Conservation (phyloP, 2,888 invertebrate species). For the Habrosyne pyritoides region DNA sequence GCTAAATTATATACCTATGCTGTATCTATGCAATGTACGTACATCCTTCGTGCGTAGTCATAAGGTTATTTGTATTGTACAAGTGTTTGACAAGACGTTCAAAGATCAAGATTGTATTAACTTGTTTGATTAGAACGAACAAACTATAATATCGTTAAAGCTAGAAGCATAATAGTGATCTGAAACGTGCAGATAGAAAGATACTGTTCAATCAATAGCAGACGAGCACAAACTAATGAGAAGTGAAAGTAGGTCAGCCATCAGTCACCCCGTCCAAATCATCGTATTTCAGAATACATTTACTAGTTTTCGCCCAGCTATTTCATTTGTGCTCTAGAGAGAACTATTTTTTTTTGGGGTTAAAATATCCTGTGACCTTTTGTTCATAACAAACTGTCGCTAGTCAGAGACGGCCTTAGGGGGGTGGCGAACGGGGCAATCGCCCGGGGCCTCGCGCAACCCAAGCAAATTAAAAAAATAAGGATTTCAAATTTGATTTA, state of each 20-base stretch:
- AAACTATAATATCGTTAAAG: too few relatives aligned
- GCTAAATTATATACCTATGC: not conserved
- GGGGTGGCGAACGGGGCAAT: too few relatives aligned
- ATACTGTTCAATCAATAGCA: not conserved
- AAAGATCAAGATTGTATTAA: not conserved
- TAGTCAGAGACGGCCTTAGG: too few relatives aligned
- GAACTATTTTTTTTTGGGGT: not conserved
- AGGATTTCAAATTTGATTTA: too few relatives aligned
- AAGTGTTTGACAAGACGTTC: not conserved
- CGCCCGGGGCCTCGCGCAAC: too few relatives aligned
- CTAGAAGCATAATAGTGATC: too few relatives aligned
- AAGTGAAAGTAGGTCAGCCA: constrained; percentile 1
- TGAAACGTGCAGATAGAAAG: too few relatives aligned
- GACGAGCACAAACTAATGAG: not conserved
- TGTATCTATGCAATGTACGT: not conserved
- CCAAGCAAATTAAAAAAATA: too few relatives aligned
- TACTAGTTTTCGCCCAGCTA: not conserved
- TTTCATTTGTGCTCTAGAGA: not conserved
- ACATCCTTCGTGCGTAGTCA: not conserved
- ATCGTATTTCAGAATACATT: not conserved
- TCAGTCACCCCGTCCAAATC: not conserved
- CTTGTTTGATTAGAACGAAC: too few relatives aligned
- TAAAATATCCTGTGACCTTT: too few relatives aligned
- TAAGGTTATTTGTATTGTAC: not conserved
- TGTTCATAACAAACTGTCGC: too few relatives aligned